phyloP scores from a whole-genome alignment of 2,888 invertebrate species.

The Ochropleura plecta region DNA sequence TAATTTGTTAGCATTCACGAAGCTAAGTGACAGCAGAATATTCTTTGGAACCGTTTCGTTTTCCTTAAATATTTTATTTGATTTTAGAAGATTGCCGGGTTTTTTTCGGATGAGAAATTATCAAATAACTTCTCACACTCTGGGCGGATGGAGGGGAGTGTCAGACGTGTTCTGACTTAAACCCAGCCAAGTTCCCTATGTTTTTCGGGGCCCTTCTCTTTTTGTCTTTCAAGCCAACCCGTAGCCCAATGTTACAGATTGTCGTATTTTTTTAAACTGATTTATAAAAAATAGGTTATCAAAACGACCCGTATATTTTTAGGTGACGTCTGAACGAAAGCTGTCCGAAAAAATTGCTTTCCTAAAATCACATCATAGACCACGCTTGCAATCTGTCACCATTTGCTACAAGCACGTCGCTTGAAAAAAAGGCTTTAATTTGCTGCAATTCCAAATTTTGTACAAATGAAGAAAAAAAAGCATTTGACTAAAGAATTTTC shows the following conservation, averaged over 20 bases:
- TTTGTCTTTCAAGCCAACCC: too few species aligned
- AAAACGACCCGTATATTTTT: background rate
- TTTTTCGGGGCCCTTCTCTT: too few species aligned
- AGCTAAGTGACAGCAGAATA: background rate
- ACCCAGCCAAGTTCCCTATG: too few species aligned
- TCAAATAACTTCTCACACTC: too few species aligned
- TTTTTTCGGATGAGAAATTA: too few species aligned
- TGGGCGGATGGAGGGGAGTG: too few species aligned
- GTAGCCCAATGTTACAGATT: too few species aligned
- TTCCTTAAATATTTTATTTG: background rate
- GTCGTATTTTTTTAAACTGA: background rate
- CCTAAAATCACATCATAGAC: constrained; percentile 2
- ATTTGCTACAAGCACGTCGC: constrained; percentile 2
- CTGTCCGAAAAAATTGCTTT: background rate
- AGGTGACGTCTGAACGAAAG: background rate
- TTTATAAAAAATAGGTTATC: background rate
- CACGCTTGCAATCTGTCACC: constrained; percentile 11
- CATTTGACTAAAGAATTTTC: too few species aligned
- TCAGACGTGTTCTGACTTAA: too few species aligned
- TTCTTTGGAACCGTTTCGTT: background rate
- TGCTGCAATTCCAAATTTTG: background rate
- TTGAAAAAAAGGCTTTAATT: background rate
- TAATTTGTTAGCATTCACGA: background rate
- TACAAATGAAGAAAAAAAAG: background rate
- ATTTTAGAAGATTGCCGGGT: background rate